phyloP scores from a whole-genome alignment of 1,140 invertebrate species.

The Euwallacea similis region DNA sequence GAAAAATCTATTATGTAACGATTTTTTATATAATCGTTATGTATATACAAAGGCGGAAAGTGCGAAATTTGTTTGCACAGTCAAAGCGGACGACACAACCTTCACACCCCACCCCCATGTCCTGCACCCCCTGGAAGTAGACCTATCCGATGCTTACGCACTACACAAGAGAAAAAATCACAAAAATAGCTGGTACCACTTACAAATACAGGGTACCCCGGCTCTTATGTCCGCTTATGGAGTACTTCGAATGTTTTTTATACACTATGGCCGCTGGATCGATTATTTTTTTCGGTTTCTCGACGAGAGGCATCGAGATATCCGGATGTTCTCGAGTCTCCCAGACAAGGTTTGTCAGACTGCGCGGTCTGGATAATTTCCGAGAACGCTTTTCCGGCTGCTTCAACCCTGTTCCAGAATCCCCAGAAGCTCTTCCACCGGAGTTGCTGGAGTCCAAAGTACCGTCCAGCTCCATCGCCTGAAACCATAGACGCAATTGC shows the following conservation, averaged over 20 bases:
- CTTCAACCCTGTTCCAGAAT: constrained; percentile 74
- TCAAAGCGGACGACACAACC: too few relatives aligned
- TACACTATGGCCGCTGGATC: constrained; percentile 48
- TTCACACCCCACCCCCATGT: neutral
- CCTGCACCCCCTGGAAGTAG: constrained; percentile 11
- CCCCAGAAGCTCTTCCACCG: constrained; percentile 79
- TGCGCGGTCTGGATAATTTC: constrained; percentile 74
- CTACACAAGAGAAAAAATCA: constrained; percentile 35
- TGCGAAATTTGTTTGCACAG: too few relatives aligned
- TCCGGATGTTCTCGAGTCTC: constrained; percentile 54
- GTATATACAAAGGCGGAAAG: neutral
- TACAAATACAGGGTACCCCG: constrained; percentile 52
- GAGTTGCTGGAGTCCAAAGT: constrained; percentile 87
- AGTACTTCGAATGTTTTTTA: constrained; percentile 52
- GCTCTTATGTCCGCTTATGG: constrained; percentile 43
- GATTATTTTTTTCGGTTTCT: constrained; percentile 49
- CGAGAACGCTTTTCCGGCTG: constrained; percentile 79
- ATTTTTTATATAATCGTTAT: neutral
- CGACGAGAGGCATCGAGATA: constrained; percentile 49
- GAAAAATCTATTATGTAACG: too few relatives aligned
- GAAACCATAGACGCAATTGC: constrained; percentile 40
- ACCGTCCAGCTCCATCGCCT: constrained; percentile 74
- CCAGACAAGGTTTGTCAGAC: constrained; percentile 85
- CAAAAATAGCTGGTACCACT: constrained; percentile 41
- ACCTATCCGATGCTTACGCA: constrained; percentile 31